Evolutionary conservation across 1,140 invertebrate species (phyloP).

Genomic region (Tigriopus japonicus): DNA sequence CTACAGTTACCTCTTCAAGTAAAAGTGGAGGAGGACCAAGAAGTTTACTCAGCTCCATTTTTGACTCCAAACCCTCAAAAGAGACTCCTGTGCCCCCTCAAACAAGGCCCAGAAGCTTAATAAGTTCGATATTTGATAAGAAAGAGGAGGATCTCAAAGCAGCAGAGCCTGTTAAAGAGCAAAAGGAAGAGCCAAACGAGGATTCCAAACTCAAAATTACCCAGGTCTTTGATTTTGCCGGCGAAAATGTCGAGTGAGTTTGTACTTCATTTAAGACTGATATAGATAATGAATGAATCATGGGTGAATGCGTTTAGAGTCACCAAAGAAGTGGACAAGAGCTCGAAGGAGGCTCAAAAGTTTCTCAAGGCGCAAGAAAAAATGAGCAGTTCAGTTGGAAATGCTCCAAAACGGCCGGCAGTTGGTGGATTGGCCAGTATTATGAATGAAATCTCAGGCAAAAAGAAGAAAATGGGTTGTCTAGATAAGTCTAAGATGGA

Average conservation of each 20-base stretch:
- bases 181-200: too few species aligned
- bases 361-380: not conserved
- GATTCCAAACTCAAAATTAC: not conserved
- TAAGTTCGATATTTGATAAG: too few species aligned
- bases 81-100: too few species aligned
- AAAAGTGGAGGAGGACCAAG: too few species aligned
- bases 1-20: too few species aligned
- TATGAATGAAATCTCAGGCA: slow-evolving; percentile 4
- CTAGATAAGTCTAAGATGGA: slow-evolving; percentile 15
- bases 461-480: slow-evolving; percentile 11
- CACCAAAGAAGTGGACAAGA: not conserved
- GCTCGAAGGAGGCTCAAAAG: not conserved
- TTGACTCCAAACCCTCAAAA: too few species aligned
- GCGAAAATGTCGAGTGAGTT: not conserved
- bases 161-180: too few species aligned
- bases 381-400: not conserved
- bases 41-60: too few species aligned
- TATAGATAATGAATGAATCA: too few species aligned
- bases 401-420: not conserved
- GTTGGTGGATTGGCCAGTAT: slow-evolving; percentile 1
- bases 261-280: not conserved
- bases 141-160: too few species aligned
- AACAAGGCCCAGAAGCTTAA: too few species aligned
- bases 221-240: not conserved
- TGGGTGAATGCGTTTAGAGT: not conserved